Percentiles rank a stretch among this genome's conserved stretches.
These are phyloP conservation scores for Corythucha ciliata DNA, from an alignment of 2,888 invertebrate species.

Conservation along the genomic window DNA sequence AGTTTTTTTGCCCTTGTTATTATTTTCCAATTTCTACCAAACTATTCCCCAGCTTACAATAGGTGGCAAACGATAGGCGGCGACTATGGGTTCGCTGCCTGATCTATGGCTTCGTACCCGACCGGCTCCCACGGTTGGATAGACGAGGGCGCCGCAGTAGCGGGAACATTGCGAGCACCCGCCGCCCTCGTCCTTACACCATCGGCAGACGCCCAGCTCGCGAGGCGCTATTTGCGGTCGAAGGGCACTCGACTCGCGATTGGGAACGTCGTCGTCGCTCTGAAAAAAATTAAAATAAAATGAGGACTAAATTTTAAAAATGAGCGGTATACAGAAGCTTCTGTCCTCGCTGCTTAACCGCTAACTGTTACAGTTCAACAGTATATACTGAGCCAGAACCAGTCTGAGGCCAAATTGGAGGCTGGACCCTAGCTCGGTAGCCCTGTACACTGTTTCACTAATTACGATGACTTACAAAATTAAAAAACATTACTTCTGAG, in stretches of 20 bases:
- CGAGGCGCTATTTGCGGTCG: too few species aligned
- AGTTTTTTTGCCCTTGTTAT: neutral
- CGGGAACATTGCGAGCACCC: conserved; percentile 29
- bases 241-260: too few species aligned
- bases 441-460: too few species aligned
- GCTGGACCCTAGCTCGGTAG: too few species aligned
- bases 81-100: conserved; percentile 37
- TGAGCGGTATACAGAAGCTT: too few species aligned
- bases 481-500: too few species aligned
- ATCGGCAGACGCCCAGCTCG: conserved; percentile 24
- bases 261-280: conserved; percentile 29
- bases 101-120: conserved; percentile 32
- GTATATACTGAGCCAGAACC: too few species aligned
- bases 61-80: conserved; percentile 39
- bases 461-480: too few species aligned
- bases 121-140: conserved; percentile 27
- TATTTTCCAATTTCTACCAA: neutral
- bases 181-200: conserved; percentile 30
- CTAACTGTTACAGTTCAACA: too few species aligned
- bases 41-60: conserved; percentile 33
- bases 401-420: too few species aligned
- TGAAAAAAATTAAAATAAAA: conserved; percentile 10
- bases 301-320: too few species aligned
- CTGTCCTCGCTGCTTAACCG: too few species aligned
- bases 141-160: conserved; percentile 26